Evolutionary conservation across 1,140 invertebrate species (phyloP), one percentile per base, ranked within the genome.

Genomic region (Drosophila persimilis): DNA sequence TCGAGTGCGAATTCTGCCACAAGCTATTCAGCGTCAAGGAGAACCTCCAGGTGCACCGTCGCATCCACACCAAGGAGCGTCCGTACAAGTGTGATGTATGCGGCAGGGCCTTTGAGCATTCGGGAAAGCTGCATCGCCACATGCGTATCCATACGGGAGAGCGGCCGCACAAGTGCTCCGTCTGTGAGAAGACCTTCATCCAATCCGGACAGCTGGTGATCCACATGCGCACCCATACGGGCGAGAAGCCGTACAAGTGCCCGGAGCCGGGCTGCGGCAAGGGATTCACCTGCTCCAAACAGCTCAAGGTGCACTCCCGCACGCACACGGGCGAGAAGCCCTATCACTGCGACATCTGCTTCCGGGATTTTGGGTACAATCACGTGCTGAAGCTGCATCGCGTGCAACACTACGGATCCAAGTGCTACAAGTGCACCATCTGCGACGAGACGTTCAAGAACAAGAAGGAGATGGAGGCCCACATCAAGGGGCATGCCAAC

Each of bases 81-180:
- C 91, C 90, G 0, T 96, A 96, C 89, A 96, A 97, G 72, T 98
- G 98, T 90, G 95, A 97, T 47, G 96, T 98, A 22, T 99, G 98
- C 91, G 95, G 95, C 2, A 94, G 97, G 1, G 97, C 97, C 0
- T 98, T 98, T 83, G 97, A 98, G 83, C 97, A 98, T 91, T 96
- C 96, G 35, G 97, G 97, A 1, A 97, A 98, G 89, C 92, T 98
- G 31, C 97, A 98, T 80, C 94, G 97, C 6, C 98, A 98, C 91
- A 97, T 98, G 95, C 94, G 97, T 51, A 97, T 97, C 70, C 97
- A 98, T 89, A 98, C 97, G 0, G 95, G 98, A 0, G 98, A 99
- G 91, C 94, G 97, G 22, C 98, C 98, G 0, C 98, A 98, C 92
- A 96, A 96, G 79, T 99, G 98, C 90, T 95, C 94, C n/a, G 95